phyloP scores from a whole-genome alignment of 1,140 invertebrate species.

The Nasonia longicornis region DNA sequence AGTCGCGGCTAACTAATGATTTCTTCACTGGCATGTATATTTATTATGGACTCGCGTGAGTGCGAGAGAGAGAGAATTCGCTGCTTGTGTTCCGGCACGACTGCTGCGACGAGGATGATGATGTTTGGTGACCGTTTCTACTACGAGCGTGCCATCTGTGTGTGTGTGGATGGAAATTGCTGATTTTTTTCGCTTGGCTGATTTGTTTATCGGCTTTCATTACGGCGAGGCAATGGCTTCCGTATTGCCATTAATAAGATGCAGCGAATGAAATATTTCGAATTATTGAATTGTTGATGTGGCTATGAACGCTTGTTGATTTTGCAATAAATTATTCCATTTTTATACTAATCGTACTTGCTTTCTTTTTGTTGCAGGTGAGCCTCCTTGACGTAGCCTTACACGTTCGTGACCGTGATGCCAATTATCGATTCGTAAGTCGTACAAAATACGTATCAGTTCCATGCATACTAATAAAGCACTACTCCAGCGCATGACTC shows the following conservation, averaged over 20 bases:
- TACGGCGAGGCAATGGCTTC: background rate
- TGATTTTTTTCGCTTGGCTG: background rate
- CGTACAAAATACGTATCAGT: too few relatives aligned
- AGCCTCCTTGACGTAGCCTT: background rate
- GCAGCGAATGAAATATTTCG: background rate
- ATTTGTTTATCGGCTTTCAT: background rate
- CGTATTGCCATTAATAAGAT: background rate
- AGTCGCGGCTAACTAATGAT: background rate
- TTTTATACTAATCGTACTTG: background rate
- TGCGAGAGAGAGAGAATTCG: background rate
- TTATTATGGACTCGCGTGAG: background rate
- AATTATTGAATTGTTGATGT: background rate
- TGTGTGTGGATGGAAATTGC: background rate
- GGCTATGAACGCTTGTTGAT: background rate
- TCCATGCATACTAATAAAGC: background rate
- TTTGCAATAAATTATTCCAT: background rate
- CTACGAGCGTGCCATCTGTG: too few relatives aligned
- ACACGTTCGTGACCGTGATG: too few relatives aligned
- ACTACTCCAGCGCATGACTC: too few relatives aligned
- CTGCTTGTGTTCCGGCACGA: background rate
- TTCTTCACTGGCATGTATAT: background rate
- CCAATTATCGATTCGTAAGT: too few relatives aligned
- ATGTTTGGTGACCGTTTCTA: background rate
- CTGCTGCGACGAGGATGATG: background rate
- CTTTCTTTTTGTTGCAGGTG: constrained; percentile 19